phyloP scores from a whole-genome alignment of 2,113 vertebrate species.

The Gasterosteus nipponicus region DNA sequence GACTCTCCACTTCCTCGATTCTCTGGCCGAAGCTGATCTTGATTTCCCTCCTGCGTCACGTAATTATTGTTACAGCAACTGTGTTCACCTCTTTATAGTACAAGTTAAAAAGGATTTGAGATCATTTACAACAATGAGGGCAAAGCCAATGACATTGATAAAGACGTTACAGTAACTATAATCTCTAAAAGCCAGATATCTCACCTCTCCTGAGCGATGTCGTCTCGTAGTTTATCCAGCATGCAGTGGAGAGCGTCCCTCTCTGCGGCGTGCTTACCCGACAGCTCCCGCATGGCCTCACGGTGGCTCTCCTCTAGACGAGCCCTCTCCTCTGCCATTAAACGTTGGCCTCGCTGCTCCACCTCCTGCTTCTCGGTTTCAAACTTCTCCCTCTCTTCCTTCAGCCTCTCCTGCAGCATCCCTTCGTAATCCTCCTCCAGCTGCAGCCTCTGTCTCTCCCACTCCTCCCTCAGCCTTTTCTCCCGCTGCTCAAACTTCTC shows the following conservation, averaged over 20 bases:
- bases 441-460: slow-evolving; percentile 75
- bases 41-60: slow-evolving; percentile 88
- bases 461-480: slow-evolving; percentile 69
- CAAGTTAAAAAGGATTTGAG: not conserved
- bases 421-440: slow-evolving; percentile 79
- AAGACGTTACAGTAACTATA: not conserved
- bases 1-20: slow-evolving; percentile 83
- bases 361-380: slow-evolving; percentile 67
- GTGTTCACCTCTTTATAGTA: not conserved
- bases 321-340: slow-evolving; percentile 74
- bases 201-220: slow-evolving; percentile 89
- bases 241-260: slow-evolving; percentile 78
- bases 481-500: slow-evolving; percentile 72
- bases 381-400: slow-evolving; percentile 68
- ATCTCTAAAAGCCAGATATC: slow-evolving; percentile 29
- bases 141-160: not conserved
- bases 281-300: slow-evolving; percentile 78
- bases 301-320: slow-evolving; percentile 72
- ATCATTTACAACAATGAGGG: not conserved
- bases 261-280: slow-evolving; percentile 77
- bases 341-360: slow-evolving; percentile 56
- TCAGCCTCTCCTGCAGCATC: slow-evolving; percentile 76
- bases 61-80: slow-evolving; percentile 58
- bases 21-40: slow-evolving; percentile 87
- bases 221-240: slow-evolving; percentile 81